Percentiles rank a stretch among this genome's conserved stretches.
phyloP scores from a whole-genome alignment of 2,113 vertebrate genomes.

The Odocoileus virginianus region DNA sequence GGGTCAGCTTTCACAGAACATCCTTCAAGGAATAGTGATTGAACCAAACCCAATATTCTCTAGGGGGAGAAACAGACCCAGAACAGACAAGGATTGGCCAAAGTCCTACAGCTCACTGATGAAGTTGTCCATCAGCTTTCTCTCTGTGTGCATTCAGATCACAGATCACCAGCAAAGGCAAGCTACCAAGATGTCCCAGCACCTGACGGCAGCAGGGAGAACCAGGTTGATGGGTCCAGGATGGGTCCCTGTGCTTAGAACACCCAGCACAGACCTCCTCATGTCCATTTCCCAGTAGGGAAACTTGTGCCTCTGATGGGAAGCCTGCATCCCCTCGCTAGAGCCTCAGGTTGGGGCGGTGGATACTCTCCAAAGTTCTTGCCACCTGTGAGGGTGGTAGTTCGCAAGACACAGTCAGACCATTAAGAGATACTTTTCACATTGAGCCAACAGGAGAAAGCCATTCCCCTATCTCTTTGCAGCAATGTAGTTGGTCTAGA shows the following conservation, averaged over 20 bases:
- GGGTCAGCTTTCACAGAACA: not conserved
- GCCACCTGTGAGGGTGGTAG: constrained; percentile 84
- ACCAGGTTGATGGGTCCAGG: constrained; percentile 79
- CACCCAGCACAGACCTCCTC: constrained; percentile 76
- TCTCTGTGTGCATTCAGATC: constrained; percentile 92
- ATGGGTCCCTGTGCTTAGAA: constrained; percentile 80
- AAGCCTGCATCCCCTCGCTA: constrained; percentile 80
- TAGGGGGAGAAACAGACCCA: not conserved
- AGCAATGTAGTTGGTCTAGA: constrained; percentile 74
- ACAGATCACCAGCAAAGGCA: constrained; percentile 85
- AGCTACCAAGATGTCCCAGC: constrained; percentile 72
- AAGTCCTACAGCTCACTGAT: constrained; percentile 57
- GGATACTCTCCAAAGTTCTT: constrained; percentile 88
- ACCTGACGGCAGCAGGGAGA: constrained; percentile 59
- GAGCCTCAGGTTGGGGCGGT: constrained; percentile 87
- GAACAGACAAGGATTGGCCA: not conserved
- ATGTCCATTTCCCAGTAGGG: constrained; percentile 79
- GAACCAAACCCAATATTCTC: not conserved
- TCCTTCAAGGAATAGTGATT: not conserved
- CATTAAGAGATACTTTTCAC: constrained; percentile 84
- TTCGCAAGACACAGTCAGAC: constrained; percentile 86
- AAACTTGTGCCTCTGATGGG: constrained; percentile 76
- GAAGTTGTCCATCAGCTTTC: constrained; percentile 87
- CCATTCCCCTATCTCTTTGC: constrained; percentile 78
- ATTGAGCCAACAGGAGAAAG: constrained; percentile 72